Evolutionary conservation across 2,888 invertebrate genomes (phyloP).

Genomic region (Caenorhabditis angaria): DNA sequence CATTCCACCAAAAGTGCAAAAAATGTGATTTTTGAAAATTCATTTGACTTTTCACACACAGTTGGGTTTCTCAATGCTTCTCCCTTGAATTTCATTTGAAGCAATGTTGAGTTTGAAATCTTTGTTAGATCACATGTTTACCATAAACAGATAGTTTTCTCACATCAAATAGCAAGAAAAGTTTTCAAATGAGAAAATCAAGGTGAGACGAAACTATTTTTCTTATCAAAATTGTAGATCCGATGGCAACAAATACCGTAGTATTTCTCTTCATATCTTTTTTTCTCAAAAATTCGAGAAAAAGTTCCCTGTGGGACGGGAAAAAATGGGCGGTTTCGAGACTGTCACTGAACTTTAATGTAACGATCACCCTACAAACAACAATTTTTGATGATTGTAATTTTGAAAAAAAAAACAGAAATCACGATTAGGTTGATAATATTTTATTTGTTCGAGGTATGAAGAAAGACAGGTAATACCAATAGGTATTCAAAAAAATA

Average conservation of each 20-base stretch:
- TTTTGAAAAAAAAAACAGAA: background rate
- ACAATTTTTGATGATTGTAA: background rate
- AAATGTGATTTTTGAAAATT: no score
- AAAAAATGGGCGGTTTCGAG: no score
- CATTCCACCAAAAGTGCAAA: no score
- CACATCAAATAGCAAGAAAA: background rate
- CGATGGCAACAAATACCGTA: background rate
- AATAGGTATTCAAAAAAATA: constrained; percentile 34
- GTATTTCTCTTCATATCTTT: background rate
- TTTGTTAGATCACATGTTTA: background rate
- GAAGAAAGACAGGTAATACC: constrained; percentile 36
- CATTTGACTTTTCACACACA: no score
- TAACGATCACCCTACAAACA: no score
- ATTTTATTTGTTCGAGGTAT: constrained; percentile 33
- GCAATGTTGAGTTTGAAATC: background rate
- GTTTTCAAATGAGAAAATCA: background rate
- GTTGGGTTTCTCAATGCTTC: no score
- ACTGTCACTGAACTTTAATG: no score
- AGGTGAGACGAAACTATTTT: constrained; percentile 26
- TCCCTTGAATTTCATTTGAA: background rate
- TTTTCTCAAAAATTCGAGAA: no score
- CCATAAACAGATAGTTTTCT: background rate
- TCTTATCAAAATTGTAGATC: constrained; percentile 6
- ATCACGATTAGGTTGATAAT: constrained; percentile 12
- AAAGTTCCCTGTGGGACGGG: no score